Conservation (phyloP, 2,888 invertebrate species). For the Rugalucina vietnamica region DNA sequence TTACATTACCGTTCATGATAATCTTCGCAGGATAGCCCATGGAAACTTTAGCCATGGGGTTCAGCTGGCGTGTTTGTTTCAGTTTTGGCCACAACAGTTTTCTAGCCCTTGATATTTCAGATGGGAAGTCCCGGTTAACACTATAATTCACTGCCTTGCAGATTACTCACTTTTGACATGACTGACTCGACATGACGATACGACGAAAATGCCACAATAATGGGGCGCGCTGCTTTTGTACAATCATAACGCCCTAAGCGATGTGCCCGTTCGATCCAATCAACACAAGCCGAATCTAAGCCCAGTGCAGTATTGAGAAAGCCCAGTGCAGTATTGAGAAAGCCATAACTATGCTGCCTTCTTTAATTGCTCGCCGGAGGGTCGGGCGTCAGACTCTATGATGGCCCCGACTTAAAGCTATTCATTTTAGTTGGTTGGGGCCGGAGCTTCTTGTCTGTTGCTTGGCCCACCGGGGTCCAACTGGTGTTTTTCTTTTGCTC, state of each 20-base stretch:
- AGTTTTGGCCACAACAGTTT: background rate
- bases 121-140: background rate
- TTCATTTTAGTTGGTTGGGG: too few relatives aligned
- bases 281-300: background rate
- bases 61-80: background rate
- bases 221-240: background rate
- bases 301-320: background rate
- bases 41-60: background rate
- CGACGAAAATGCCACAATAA: background rate
- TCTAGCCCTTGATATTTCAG: background rate
- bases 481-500: too few relatives aligned
- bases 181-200: slow-evolving; percentile 4
- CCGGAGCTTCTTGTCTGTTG: too few relatives aligned
- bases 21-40: slow-evolving; percentile 20
- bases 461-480: too few relatives aligned
- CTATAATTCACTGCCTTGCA: background rate
- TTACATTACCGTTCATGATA: background rate
- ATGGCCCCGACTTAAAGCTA: too few relatives aligned
- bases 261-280: background rate
- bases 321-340: too few relatives aligned
- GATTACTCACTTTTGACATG: slow-evolving; percentile 5
- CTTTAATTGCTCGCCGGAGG: too few relatives aligned
- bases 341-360: too few relatives aligned
- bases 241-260: background rate
- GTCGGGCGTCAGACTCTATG: too few relatives aligned